A percentile compares a stretch with the other conserved stretches of the same genome.
phyloP scores from a whole-genome alignment of 2,113 vertebrate species.

The Macrotis lagotis region DNA sequence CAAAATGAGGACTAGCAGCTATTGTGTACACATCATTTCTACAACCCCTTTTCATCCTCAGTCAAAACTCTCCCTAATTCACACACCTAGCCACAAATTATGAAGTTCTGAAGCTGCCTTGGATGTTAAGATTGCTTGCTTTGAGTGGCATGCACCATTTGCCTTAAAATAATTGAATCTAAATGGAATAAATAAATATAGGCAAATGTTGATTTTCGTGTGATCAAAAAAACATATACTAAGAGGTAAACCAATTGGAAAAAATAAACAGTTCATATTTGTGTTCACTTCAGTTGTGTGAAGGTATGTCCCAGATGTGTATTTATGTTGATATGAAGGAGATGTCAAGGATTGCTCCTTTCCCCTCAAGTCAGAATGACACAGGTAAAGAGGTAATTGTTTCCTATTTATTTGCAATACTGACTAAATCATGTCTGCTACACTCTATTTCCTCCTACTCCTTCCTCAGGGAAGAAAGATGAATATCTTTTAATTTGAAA shows the following conservation, averaged over 20 bases:
- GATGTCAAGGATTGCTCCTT: not conserved
- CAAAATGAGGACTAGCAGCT: not conserved
- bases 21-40: not conserved
- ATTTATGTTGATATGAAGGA: not conserved
- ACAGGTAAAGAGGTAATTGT: not conserved
- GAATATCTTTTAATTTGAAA: not conserved
- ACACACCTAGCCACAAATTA: not conserved
- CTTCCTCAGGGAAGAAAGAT: not conserved
- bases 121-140: not conserved
- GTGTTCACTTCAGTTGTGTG: not conserved
- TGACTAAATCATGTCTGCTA: not conserved
- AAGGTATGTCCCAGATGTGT: not conserved
- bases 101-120: not conserved
- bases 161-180: not conserved
- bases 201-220: not conserved
- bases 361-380: not conserved
- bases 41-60: not conserved
- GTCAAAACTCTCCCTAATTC: not conserved
- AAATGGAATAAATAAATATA: not conserved
- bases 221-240: not conserved
- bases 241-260: not conserved
- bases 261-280: not conserved
- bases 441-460: not conserved
- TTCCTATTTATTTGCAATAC: conserved; percentile 6
- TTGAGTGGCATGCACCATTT: not conserved